phyloP scores from a whole-genome alignment of 2,797 vertebrate genomes.

The Hybognathus amarus region DNA sequence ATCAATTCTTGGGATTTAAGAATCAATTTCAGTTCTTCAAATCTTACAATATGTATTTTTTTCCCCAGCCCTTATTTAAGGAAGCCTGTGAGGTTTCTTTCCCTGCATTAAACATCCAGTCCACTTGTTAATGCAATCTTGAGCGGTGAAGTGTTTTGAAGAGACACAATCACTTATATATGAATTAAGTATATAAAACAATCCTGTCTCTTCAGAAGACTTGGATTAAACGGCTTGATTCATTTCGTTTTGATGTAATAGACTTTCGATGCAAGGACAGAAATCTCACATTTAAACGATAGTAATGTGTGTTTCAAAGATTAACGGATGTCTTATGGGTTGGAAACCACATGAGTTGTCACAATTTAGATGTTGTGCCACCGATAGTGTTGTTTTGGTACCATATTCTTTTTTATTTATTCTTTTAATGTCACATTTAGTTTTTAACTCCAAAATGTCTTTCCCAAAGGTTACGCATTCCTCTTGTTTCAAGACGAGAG shows the following conservation, averaged over 20 bases:
- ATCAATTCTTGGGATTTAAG: background rate
- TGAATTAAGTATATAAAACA: background rate
- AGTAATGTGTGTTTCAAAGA: background rate
- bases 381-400: background rate
- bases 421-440: background rate
- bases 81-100: background rate
- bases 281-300: background rate
- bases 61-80: background rate
- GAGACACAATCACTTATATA: background rate
- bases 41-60: too few relatives aligned
- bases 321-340: background rate
- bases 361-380: background rate
- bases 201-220: background rate
- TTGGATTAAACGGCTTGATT: background rate
- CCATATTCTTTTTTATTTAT: too few relatives aligned
- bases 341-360: background rate
- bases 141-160: background rate
- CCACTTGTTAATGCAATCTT: background rate
- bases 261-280: background rate
- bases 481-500: conserved; percentile 99
- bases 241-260: background rate
- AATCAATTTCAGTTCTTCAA: background rate
- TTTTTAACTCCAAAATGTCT: background rate
- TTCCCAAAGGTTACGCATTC: conserved; percentile 90
- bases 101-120: background rate